Conservation (phyloP, 2,113 vertebrate genomes). For the Megatriorchis doriae region DNA sequence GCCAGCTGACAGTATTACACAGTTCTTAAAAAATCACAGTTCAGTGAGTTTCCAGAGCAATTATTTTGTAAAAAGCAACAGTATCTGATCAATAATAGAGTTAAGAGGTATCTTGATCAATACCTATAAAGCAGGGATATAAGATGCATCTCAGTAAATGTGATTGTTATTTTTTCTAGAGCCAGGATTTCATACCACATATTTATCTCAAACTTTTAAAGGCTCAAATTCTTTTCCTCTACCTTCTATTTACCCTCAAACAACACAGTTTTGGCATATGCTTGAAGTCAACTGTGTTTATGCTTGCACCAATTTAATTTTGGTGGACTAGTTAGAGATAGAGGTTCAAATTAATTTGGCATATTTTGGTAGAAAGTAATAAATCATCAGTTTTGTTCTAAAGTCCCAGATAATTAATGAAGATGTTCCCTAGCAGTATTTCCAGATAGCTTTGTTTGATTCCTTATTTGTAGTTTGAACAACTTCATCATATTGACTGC, state of each 20-base stretch:
- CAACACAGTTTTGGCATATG: background rate
- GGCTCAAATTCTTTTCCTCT: background rate
- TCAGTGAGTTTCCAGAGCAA: background rate
- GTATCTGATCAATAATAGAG: background rate
- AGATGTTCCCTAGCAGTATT: background rate
- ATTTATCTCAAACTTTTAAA: background rate
- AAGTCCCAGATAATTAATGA: background rate
- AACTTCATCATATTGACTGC: background rate
- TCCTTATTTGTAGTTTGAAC: background rate
- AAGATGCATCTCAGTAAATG: background rate
- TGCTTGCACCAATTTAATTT: background rate
- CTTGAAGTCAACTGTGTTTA: background rate
- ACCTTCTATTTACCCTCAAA: background rate
- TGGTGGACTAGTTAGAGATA: background rate
- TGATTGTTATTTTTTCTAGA: background rate
- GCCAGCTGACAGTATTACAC: background rate
- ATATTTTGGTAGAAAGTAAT: background rate
- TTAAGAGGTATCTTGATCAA: background rate
- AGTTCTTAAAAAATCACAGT: background rate
- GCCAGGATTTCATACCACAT: background rate
- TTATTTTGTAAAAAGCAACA: background rate
- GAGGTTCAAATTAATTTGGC: background rate
- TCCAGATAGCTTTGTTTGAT: background rate
- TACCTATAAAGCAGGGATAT: background rate
- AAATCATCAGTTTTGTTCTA: background rate